Conservation (phyloP, 2,888 invertebrate species). For the Slavum lentiscoides region DNA sequence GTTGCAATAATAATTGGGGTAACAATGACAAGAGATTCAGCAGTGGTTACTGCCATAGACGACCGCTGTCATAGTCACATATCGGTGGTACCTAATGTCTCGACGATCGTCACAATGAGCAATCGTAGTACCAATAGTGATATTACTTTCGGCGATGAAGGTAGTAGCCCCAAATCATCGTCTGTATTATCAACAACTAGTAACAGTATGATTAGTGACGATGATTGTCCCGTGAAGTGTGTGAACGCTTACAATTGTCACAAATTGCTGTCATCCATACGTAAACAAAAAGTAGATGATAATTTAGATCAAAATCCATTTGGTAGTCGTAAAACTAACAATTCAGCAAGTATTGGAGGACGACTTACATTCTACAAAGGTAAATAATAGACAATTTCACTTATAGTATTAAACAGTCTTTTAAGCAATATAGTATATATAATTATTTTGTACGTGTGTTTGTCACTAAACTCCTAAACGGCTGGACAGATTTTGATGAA, state of each 20-base stretch:
- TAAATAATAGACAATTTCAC: not conserved
- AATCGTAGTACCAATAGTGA: not conserved
- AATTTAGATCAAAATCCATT: slow-evolving; percentile 15
- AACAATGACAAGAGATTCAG: slow-evolving; percentile 30
- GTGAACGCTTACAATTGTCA: not conserved
- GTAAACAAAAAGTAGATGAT: not conserved
- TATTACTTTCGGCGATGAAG: not conserved
- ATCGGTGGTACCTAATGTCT: slow-evolving; percentile 4
- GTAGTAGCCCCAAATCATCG: slow-evolving; percentile 12
- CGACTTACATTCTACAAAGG: slow-evolving; percentile 44
- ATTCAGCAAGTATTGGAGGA: slow-evolving; percentile 18
- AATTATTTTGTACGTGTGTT: too few relatives aligned
- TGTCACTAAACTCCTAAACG: too few relatives aligned
- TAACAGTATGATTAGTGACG: slow-evolving; percentile 13
- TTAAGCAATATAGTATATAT: too few relatives aligned
- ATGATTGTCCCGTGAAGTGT: not conserved
- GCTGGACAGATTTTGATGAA: too few relatives aligned
- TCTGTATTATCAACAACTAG: not conserved
- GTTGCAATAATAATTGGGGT: not conserved
- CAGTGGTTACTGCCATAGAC: slow-evolving; percentile 21
- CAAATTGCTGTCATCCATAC: not conserved
- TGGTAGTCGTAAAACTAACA: not conserved
- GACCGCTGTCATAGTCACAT: slow-evolving; percentile 34
- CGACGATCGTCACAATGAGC: not conserved
- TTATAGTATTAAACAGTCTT: too few relatives aligned